These are phyloP conservation scores for Mamestra configurata DNA, from an alignment of 1,140 invertebrate genomes.

Conservation along the genomic window DNA sequence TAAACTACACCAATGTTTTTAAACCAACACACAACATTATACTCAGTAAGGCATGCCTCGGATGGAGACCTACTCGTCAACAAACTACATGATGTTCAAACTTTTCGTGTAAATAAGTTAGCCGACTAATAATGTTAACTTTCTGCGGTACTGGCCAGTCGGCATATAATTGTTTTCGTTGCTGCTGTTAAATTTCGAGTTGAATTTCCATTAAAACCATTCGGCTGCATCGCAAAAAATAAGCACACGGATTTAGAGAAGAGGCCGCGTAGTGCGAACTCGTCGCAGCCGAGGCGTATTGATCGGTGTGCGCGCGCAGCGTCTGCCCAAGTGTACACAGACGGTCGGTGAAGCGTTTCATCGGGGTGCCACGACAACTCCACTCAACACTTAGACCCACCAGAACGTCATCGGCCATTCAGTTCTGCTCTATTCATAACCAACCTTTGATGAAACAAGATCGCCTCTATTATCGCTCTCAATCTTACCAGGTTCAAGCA, in stretches of 20 bases:
- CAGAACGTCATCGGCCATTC: slow-evolving; percentile 72
- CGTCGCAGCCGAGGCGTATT: slow-evolving; percentile 79
- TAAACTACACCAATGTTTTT: slow-evolving; percentile 48
- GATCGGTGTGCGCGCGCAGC: slow-evolving; percentile 86
- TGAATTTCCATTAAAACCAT: slow-evolving; percentile 61
- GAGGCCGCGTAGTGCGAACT: slow-evolving; percentile 75
- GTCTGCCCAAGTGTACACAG: slow-evolving; percentile 81
- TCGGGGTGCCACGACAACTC: slow-evolving; percentile 77
- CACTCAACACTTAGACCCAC: slow-evolving; percentile 79
- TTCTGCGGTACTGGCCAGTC: slow-evolving; percentile 28
- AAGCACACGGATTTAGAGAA: slow-evolving; percentile 77
- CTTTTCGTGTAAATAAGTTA: slow-evolving; percentile 39
- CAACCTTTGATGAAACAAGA: neutral
- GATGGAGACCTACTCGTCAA: slow-evolving; percentile 22
- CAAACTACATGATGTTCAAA: slow-evolving; percentile 33
- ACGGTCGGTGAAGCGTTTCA: slow-evolving; percentile 79
- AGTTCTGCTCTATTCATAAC: slow-evolving; percentile 38
- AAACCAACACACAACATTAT: slow-evolving; percentile 14
- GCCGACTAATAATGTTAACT: slow-evolving; percentile 41
- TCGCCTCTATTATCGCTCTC: neutral
- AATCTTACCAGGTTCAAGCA: slow-evolving; percentile 1
- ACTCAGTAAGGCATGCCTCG: neutral
- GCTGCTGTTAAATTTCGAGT: slow-evolving; percentile 54
- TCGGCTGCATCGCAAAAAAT: slow-evolving; percentile 68
- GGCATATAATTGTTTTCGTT: slow-evolving; percentile 56